A percentile compares a stretch with the other conserved stretches of the same genome.
Evolutionary conservation across 1,140 invertebrate genomes (phyloP).

Genomic region (Phocides pigmalion): DNA sequence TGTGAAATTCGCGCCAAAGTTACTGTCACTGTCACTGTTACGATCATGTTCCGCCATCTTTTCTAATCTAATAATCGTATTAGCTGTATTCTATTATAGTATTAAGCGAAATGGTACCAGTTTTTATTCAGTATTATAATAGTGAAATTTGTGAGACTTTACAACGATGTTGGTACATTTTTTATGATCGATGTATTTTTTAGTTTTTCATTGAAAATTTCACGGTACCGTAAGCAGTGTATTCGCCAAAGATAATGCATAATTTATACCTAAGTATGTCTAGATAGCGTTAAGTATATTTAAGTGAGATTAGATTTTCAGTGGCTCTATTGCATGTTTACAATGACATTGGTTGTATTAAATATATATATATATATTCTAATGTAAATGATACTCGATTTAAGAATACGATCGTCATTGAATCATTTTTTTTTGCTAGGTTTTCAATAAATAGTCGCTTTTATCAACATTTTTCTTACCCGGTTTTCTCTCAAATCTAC

Average conservation of each 20-base stretch:
- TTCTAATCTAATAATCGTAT: constrained; percentile 49
- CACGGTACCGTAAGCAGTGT: constrained; percentile 76
- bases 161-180: constrained; percentile 77
- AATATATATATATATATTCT: neutral
- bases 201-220: constrained; percentile 52
- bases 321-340: constrained; percentile 31
- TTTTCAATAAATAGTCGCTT: too few relatives aligned
- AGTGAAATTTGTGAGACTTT: constrained; percentile 77
- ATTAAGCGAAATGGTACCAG: constrained; percentile 66
- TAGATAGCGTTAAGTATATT: constrained; percentile 57
- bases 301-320: constrained; percentile 41
- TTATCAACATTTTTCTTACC: too few relatives aligned
- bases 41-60: constrained; percentile 50
- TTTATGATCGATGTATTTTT: constrained; percentile 57
- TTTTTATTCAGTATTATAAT: constrained; percentile 78
- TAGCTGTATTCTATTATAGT: constrained; percentile 54
- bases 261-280: constrained; percentile 62
- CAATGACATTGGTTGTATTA: constrained; percentile 1
- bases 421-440: too few relatives aligned
- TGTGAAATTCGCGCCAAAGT: constrained; percentile 27
- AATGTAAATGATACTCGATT: neutral
- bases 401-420: neutral
- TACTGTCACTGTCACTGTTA: constrained; percentile 12
- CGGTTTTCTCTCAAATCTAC: too few relatives aligned
- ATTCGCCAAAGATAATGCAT: constrained; percentile 83